Evolutionary conservation across 2,113 vertebrate species (phyloP).

Genomic region (Microtus pennsylvanicus): DNA sequence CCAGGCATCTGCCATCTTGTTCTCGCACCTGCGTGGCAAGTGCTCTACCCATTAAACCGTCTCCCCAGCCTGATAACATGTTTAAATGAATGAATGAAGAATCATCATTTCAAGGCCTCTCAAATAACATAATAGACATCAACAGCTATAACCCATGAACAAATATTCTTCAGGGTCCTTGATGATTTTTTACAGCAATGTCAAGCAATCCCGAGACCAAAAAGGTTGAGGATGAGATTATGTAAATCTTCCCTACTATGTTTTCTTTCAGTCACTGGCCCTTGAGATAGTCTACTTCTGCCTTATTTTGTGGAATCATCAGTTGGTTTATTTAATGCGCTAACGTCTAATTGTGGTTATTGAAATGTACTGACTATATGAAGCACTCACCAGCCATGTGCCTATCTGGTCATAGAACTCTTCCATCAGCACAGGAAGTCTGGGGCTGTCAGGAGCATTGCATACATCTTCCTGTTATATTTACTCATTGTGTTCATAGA

Average conservation of each 20-base stretch:
- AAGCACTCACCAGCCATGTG: neutral
- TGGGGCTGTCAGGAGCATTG: neutral
- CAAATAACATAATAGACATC: neutral
- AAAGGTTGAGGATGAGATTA: neutral
- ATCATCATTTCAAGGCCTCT: neutral
- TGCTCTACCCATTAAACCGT: neutral
- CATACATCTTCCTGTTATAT: neutral
- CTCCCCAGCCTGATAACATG: neutral
- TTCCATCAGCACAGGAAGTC: neutral
- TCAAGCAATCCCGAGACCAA: neutral
- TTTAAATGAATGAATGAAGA: conserved; percentile 5
- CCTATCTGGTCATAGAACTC: neutral
- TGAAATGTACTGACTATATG: neutral
- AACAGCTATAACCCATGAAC: neutral
- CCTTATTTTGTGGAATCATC: neutral
- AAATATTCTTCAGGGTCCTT: neutral
- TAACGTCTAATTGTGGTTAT: neutral
- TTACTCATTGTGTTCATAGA: neutral
- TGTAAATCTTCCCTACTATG: neutral
- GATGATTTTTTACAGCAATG: neutral
- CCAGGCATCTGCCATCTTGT: neutral
- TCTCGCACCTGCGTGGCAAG: neutral
- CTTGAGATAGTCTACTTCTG: neutral
- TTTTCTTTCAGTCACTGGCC: neutral
- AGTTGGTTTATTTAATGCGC: neutral